Base-by-base conservation (phyloP, 2,797 vertebrate species). In the Onychomys arenicola region DNA sequence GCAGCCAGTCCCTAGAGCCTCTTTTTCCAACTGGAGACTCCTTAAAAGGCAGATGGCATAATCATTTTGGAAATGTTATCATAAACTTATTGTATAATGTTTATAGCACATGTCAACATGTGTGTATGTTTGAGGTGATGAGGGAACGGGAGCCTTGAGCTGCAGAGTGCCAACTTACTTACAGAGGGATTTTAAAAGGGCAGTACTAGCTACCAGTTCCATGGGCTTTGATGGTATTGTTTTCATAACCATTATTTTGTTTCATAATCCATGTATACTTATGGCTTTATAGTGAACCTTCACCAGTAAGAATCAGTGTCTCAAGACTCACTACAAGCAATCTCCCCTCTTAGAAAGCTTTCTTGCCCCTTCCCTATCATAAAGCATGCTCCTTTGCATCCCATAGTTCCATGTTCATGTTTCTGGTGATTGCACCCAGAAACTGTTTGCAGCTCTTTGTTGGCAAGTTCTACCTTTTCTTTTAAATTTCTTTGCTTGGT, bases 31-130 rank as follows among this genome's bases (percentile, higher is more conserved):
- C 23, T 94, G 69, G 75, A 96, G 82, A 89, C 55, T 88, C 94
- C 90, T 86, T 96, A 94, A 93, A 97, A 94, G 96, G 94, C 88
- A 92, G 85, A 86, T 93, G 75, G 94, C 75, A 95, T 86, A 91
- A 92, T 82, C 88, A 69, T 94, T 96, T 96, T 94, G 90, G 93
- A 96, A 95, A 92, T n/a, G 43, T 89, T 97, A 90, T 80, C 94
- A 96, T 96, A 95, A 97, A 96, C 81, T 16, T 94, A 94, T 83
- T 83, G 8, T 95, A 95, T 97, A 96, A 97, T 95, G 82, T 97
- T 97, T 97, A 96, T 92, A 96, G 77, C 77, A 86, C 91, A 96
- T 91, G 96, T 93, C 91, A 95, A 96, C 95, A 97, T 97, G 85
- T 78, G 29, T 85, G 40, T 84, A 78, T 88, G 88, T 76, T 75